Percentiles rank a stretch among this genome's conserved stretches.
These are phyloP conservation scores for Goniozus legneri DNA, from an alignment of 1,140 invertebrate species.

Conservation along the genomic window DNA sequence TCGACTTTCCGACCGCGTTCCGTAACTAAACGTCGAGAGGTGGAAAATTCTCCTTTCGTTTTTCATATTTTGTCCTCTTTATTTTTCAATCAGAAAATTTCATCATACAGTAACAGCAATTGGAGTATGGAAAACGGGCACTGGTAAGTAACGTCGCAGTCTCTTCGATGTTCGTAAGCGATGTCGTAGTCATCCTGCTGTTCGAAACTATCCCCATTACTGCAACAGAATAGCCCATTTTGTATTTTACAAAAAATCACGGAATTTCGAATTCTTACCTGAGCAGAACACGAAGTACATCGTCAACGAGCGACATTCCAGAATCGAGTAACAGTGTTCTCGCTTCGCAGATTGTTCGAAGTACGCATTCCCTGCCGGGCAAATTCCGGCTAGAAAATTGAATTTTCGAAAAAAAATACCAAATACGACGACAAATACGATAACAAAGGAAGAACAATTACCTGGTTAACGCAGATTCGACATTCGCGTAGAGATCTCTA, in stretches of 20 bases:
- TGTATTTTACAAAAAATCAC: background rate
- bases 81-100: background rate
- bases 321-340: conserved; percentile 56
- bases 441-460: conserved; percentile 13
- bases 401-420: conserved; percentile 10
- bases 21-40: no score
- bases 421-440: background rate
- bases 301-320: conserved; percentile 64
- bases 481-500: conserved; percentile 44
- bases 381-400: conserved; percentile 57
- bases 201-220: conserved; percentile 29
- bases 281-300: conserved; percentile 63
- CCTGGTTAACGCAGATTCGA: conserved; percentile 47
- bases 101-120: conserved; percentile 25
- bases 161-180: conserved; percentile 28
- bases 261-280: conserved; percentile 51
- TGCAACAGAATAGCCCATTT: conserved; percentile 26
- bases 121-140: conserved; percentile 47
- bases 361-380: conserved; percentile 63
- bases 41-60: background rate
- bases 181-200: conserved; percentile 37
- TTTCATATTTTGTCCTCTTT: background rate
- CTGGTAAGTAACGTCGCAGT: conserved; percentile 36
- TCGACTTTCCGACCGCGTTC: no score
- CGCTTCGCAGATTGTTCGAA: conserved; percentile 67